A percentile compares a stretch with the other conserved stretches of the same genome.
phyloP scores from a whole-genome alignment of 2,888 invertebrate species.

The Lithophane semibrunnea region DNA sequence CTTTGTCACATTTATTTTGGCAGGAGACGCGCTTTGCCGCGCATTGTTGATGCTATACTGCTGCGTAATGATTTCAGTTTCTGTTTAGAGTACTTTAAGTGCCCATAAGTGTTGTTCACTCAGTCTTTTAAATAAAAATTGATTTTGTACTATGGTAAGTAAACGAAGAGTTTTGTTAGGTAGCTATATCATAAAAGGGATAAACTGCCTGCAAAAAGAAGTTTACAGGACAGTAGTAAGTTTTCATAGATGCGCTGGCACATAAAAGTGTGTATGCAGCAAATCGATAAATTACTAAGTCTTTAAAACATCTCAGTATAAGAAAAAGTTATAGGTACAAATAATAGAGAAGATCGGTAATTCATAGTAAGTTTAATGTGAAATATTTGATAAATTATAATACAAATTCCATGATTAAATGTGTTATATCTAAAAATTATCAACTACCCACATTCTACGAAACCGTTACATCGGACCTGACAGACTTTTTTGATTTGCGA shows the following conservation, averaged over 20 bases:
- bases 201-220: background rate
- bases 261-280: background rate
- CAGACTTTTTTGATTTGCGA: background rate
- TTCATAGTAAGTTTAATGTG: slow-evolving; percentile 31
- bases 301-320: background rate
- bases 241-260: background rate
- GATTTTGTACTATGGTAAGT: background rate
- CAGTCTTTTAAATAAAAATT: background rate
- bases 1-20: slow-evolving; percentile 65
- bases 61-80: background rate
- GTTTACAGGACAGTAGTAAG: background rate
- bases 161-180: background rate
- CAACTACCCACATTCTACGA: slow-evolving; percentile 11
- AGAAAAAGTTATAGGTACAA: slow-evolving; percentile 4
- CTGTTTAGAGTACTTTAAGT: background rate
- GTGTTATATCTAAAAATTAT: slow-evolving; percentile 25
- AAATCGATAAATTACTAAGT: background rate
- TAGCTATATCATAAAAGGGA: background rate
- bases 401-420: slow-evolving; percentile 10
- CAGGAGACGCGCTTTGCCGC: slow-evolving; percentile 18
- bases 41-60: background rate
- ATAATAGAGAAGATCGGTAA: slow-evolving; percentile 27
- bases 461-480: background rate
- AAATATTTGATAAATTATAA: slow-evolving; percentile 25
- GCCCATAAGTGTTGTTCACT: background rate